A percentile compares a stretch with the other conserved stretches of the same genome.
Conservation (phyloP, 2,888 invertebrate species). For the Limnephilus rhombicus region DNA sequence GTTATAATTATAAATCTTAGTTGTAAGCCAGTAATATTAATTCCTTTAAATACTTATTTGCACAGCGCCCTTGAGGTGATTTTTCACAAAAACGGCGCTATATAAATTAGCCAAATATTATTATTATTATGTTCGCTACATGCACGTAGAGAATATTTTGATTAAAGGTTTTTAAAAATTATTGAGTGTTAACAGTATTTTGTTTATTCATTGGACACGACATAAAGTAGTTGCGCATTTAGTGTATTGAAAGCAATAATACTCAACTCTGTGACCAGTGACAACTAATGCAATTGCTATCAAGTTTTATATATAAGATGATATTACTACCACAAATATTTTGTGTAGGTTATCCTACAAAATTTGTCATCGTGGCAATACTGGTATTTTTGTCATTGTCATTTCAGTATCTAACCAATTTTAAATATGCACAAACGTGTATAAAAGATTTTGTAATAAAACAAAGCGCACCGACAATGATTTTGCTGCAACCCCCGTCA, state of each 20-base stretch:
- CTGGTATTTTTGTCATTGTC: neutral
- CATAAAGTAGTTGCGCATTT: neutral
- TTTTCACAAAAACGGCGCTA: too few species aligned
- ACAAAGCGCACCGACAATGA: neutral
- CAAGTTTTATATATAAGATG: too few species aligned
- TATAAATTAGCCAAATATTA: too few species aligned
- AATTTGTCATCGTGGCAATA: neutral
- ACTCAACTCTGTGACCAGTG: neutral
- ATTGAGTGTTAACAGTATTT: neutral
- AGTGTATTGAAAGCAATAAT: neutral
- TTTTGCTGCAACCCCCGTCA: neutral
- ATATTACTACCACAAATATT: too few species aligned
- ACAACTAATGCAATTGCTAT: too few species aligned
- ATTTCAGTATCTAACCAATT: too few species aligned
- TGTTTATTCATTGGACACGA: neutral
- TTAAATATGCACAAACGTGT: too few species aligned
- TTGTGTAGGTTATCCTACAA: neutral
- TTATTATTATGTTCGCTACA: too few species aligned
- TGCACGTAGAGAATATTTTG: neutral
- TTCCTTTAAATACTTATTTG: too few species aligned
- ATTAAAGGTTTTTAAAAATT: neutral
- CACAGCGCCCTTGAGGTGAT: too few species aligned
- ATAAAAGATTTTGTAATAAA: neutral
- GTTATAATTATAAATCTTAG: too few species aligned
- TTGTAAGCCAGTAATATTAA: too few species aligned